Conservation (phyloP, 2,797 vertebrate species). For the Nannoperca australis region DNA sequence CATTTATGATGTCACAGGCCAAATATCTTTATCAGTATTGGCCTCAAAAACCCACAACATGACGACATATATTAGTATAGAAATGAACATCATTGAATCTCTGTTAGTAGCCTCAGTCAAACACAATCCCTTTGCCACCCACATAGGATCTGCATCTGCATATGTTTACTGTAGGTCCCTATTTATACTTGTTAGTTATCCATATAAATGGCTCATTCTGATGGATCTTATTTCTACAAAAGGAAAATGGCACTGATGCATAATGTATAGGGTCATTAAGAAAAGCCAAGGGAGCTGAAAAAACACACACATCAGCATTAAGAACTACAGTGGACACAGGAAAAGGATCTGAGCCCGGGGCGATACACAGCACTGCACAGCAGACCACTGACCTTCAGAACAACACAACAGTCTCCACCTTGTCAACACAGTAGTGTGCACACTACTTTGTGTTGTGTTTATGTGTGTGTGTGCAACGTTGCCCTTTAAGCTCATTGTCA, state of each 20-base stretch:
- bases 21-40: too few relatives aligned
- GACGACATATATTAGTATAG: too few relatives aligned
- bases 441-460: background rate
- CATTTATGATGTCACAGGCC: background rate
- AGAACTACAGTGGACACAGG: conserved; percentile 12
- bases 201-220: conserved; percentile 40
- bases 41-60: background rate
- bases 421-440: conserved; percentile 26
- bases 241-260: conserved; percentile 56
- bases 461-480: conserved; percentile 7
- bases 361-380: conserved; percentile 20
- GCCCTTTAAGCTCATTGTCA: conserved; percentile 42
- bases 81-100: too few relatives aligned
- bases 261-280: conserved; percentile 65
- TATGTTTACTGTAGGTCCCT: background rate
- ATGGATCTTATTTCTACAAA: conserved; percentile 39
- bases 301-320: conserved; percentile 51
- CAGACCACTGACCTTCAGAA: conserved; percentile 53
- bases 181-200: conserved; percentile 9
- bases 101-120: too few relatives aligned
- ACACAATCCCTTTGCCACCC: too few relatives aligned
- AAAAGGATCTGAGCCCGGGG: conserved; percentile 32
- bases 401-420: conserved; percentile 33
- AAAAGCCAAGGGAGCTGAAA: conserved; percentile 40
- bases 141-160: conserved; percentile 13